Evolutionary conservation across 2,888 invertebrate genomes (phyloP), one percentile per base, ranked within the genome.

Genomic region (Acronicta leporina): DNA sequence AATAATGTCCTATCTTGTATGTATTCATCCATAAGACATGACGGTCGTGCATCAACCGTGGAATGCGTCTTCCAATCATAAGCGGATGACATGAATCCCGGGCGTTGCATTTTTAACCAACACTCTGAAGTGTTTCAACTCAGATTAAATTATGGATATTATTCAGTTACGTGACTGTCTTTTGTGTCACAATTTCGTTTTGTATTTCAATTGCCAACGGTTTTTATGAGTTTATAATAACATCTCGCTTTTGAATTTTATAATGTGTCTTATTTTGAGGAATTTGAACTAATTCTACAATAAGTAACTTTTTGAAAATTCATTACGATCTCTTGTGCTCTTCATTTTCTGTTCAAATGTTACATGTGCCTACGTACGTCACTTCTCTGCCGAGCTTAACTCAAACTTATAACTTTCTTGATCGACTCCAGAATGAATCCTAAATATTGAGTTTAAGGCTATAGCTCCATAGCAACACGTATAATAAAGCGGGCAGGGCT

Each of bases 31-130:
- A 60, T 63, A 73, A 60, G 57, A 76, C 73, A 68, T 79, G 79
- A 76, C 58, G 56, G 79, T 80, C 79, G 80, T 82, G 80, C 75
- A 80, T 82, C 80, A 82, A 80, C 82, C 78, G 79, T 84, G 89
- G 89, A 90, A 90, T 90, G 90, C 81, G 80, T 84, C 83, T 83
- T 84, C 86, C 85, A 85, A 88, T 89, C 88, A 89, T 87, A 87
- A 84, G 80, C 83, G 83, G 83, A 85, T 88, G 87, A 88, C 86
- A 85, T 80, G 80, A 71, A 81, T 81, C 77, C 79, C 79, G 73
- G 75, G 73, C 83, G 85, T 83, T 82, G 83, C 84, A 84, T 87
- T 87, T 85, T 86, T 80, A 85, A 80, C 72, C 67, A 75, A 75
- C 80, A 65, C 73, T 77, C 60, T 69, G 67, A 69, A 75, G 72